Conservation (phyloP, 1,140 invertebrate species). For the Scylla paramamosain region DNA sequence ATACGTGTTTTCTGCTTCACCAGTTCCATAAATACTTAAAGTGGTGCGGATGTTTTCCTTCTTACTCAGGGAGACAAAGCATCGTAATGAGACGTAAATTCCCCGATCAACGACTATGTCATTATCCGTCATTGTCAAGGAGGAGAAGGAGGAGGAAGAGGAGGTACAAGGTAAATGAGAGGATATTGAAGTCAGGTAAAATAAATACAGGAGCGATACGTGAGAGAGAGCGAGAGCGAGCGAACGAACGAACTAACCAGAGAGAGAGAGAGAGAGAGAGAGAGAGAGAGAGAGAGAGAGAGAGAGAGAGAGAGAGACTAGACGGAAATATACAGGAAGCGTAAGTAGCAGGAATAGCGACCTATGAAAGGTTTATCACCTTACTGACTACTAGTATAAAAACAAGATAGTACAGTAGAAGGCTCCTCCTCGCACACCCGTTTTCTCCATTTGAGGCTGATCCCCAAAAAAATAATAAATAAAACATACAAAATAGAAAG, state of each 20-base stretch:
- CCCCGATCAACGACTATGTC: background rate
- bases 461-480: no score
- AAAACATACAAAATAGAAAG: no score
- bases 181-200: background rate
- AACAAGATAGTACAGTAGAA: no score
- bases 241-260: no score
- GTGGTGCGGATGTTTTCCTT: background rate
- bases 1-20: background rate
- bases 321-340: no score
- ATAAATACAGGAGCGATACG: background rate
- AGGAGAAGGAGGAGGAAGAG: background rate
- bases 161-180: background rate
- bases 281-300: background rate
- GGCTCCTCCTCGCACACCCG: no score
- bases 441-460: no score
- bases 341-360: no score
- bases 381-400: no score
- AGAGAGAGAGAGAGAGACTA: background rate
- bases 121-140: background rate
- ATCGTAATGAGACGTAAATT: constrained; percentile 11
- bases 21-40: background rate
- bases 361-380: no score
- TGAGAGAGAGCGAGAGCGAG: background rate
- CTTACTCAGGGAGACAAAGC: background rate
- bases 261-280: background rate